These are phyloP conservation scores for Thunnus thynnus DNA, from an alignment of 2,113 vertebrate species.

Conservation along the genomic window DNA sequence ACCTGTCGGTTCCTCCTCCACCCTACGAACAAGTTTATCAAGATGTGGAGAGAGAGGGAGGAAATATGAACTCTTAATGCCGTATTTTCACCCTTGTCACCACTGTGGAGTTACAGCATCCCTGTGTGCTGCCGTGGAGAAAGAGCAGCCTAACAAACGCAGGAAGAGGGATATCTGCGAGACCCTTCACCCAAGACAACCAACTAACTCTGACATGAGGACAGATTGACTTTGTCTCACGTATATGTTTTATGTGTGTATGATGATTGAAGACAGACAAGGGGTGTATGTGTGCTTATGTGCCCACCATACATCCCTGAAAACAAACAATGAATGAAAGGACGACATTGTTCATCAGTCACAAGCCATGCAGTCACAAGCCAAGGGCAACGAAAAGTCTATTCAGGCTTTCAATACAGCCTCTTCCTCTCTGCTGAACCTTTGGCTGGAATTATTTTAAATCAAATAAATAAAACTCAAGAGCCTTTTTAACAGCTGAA, in stretches of 20 bases:
- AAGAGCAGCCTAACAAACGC: constrained; percentile 74
- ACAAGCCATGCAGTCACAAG: constrained; percentile 6
- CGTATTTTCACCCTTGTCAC: constrained; percentile 43
- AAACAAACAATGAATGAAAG: constrained; percentile 72
- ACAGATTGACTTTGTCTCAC: constrained; percentile 63
- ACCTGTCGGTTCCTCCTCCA: constrained; percentile 62
- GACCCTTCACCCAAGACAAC: constrained; percentile 66
- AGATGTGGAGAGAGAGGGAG: constrained; percentile 65
- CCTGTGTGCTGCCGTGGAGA: constrained; percentile 30
- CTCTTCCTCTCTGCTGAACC: constrained; percentile 21
- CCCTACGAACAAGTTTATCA: constrained; percentile 76
- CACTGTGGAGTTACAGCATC: constrained; percentile 62
- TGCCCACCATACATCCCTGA: constrained; percentile 51
- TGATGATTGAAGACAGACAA: constrained; percentile 52
- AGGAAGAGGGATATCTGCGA: constrained; percentile 79
- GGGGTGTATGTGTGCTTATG: constrained; percentile 28
- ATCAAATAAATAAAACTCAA: constrained; percentile 22
- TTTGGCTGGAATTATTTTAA: constrained; percentile 8
- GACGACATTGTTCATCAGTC: constrained; percentile 46
- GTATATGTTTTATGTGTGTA: constrained; percentile 36
- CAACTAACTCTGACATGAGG: constrained; percentile 57
- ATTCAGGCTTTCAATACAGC: not conserved
- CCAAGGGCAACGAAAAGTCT: constrained; percentile 22
- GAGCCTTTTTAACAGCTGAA: constrained; percentile 3
- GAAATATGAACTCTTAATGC: constrained; percentile 57